phyloP scores from a whole-genome alignment of 2,113 vertebrate species.

The Nannobrachium achirus region DNA sequence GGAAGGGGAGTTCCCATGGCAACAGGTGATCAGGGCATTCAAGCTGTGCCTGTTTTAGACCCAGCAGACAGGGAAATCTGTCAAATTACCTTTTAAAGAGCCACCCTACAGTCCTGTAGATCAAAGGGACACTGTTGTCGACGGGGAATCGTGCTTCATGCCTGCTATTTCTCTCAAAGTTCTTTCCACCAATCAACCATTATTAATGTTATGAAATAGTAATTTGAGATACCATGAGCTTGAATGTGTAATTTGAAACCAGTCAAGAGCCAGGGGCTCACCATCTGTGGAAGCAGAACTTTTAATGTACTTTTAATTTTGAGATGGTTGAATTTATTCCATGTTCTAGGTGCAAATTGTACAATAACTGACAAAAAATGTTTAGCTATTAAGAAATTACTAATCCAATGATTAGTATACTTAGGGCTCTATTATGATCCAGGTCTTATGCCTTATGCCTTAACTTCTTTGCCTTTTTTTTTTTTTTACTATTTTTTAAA shows the following conservation, averaged over 20 bases:
- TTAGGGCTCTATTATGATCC: no score
- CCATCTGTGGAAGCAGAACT: not conserved
- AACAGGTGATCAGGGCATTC: conserved; percentile 26
- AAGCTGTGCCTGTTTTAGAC: conserved; percentile 4
- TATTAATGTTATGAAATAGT: not conserved
- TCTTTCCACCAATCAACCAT: not conserved
- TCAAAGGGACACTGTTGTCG: not conserved
- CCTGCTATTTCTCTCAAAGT: not conserved
- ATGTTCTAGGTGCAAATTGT: not conserved
- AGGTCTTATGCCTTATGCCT: no score
- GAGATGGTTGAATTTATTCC: not conserved
- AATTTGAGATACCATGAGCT: conserved; percentile 25
- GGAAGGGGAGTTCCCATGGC: conserved; percentile 50
- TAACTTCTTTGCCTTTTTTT: no score
- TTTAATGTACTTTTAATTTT: not conserved
- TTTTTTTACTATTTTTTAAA: no score
- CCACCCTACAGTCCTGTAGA: not conserved
- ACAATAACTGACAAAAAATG: not conserved
- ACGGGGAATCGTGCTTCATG: not conserved
- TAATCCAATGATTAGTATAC: not conserved
- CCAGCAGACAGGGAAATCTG: not conserved
- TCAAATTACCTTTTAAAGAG: not conserved
- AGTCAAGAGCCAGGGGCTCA: not conserved
- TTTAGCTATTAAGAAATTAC: not conserved
- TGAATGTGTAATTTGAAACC: conserved; percentile 20